Evolutionary conservation across 2,113 vertebrate species (phyloP), one percentile per base, ranked within the genome.

Genomic region (Phocoena phocoena): DNA sequence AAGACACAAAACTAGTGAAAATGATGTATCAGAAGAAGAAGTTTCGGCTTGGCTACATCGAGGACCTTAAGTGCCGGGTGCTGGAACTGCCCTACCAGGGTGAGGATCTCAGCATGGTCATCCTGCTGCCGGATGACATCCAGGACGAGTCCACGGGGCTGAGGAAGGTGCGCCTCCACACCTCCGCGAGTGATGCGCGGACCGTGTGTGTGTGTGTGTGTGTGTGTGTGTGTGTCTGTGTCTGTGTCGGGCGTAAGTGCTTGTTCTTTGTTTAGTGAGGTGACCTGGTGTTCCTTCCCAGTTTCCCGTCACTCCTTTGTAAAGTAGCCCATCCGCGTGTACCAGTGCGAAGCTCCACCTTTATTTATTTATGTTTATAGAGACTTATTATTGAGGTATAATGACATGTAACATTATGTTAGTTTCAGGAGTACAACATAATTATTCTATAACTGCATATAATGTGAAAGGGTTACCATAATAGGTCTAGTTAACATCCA

Each of bases 21-120:
- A 99, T 99, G 99, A 99, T 99, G 99, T 98, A 98, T 98, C 99
- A 99, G 98, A 98, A 96, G 97, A 98, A 98, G 0, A 99, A 99
- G 89, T 98, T 99, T 28, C 98, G 94, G 12, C 99, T 97, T 80
- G 99, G 98, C 84, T 99, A 99, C 95, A 94, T 99, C 21, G 44
- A 95, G 0, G 99, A 99, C 20, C 95, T 97, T 4, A 98, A 97
- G 20, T 94, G 99, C 85, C 99, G 98, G 80, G 97, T 99, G 62
- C 97, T 99, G 92, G 99, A 99, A 97, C 97, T 99, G 95, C 99
- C 99, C 1, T 99, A 99, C 0, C 82, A 98, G 2, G 97, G 95
- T 6, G 47, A 97, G 13, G 99, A 99, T 83, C 98, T 99, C 60
- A 99, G 99, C 97, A 99, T 99, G 99, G 74, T 99, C 80, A 97